Conservation (phyloP, 1,140 invertebrate genomes). For the Polyergus mexicanus region DNA sequence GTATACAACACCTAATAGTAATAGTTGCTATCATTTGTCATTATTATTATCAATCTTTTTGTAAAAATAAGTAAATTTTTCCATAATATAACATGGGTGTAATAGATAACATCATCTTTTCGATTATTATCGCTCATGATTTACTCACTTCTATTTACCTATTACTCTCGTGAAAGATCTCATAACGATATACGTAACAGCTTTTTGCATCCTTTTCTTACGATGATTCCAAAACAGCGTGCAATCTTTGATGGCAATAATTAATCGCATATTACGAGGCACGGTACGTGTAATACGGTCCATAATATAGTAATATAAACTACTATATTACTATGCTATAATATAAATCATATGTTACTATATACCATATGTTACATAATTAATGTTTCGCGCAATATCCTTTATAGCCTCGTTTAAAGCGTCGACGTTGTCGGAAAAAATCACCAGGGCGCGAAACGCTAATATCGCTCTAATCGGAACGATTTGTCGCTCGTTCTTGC, state of each 20-base stretch:
- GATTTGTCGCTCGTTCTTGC: constrained; percentile 52
- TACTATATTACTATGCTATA: too few species aligned
- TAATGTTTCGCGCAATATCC: constrained; percentile 29
- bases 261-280: constrained; percentile 44
- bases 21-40: not conserved
- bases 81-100: not conserved
- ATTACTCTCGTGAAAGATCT: constrained; percentile 6
- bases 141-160: not conserved
- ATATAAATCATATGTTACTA: too few species aligned
- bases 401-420: constrained; percentile 18
- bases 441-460: constrained; percentile 11
- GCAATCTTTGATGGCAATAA: constrained; percentile 43
- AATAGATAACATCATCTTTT: not conserved
- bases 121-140: not conserved
- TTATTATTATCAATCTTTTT: not conserved
- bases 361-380: constrained; percentile 5
- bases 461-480: constrained; percentile 48
- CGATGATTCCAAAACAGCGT: constrained; percentile 17
- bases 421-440: constrained; percentile 16
- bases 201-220: not conserved
- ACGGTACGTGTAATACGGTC: not conserved
- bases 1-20: not conserved
- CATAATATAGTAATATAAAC: too few species aligned
- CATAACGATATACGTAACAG: not conserved
- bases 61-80: not conserved